Evolutionary conservation across 2,888 invertebrate genomes (phyloP).

Genomic region (Colostygia pectinataria): DNA sequence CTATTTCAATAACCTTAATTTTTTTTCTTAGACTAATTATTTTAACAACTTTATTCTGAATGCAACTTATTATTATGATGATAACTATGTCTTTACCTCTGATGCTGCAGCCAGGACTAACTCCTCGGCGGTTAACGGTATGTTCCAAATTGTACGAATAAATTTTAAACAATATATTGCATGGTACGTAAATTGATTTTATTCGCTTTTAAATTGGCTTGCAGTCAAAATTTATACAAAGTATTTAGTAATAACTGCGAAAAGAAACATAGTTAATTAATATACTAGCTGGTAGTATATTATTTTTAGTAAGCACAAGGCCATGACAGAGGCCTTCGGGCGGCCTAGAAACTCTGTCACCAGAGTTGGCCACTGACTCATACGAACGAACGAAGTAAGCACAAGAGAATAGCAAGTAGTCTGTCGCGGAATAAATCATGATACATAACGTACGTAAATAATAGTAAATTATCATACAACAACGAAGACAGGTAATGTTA

Average conservation of each 20-base stretch:
- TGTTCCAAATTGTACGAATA: slow-evolving; percentile 8
- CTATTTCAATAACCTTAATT: no score
- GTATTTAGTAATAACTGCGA: neutral
- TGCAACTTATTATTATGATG: neutral
- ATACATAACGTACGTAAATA: neutral
- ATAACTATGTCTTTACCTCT: slow-evolving; percentile 11
- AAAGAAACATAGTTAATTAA: no score
- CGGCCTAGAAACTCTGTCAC: no score
- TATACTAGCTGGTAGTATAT: no score
- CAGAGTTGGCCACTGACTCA: no score
- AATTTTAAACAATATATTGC: slow-evolving; percentile 10
- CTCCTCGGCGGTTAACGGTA: slow-evolving; percentile 26
- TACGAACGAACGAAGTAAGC: no score
- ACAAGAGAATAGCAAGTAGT: no score
- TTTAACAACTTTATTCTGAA: no score
- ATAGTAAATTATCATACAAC: neutral
- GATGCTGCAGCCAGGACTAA: slow-evolving; percentile 23
- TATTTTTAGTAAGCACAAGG: neutral
- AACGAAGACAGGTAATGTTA: neutral
- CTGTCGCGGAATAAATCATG: no score
- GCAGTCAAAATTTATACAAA: slow-evolving; percentile 3
- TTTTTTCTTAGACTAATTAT: no score
- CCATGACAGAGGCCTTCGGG: no score
- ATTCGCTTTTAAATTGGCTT: slow-evolving; percentile 20
- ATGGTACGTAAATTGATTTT: slow-evolving; percentile 8